Base-by-base conservation (phyloP, 2,888 invertebrate species). In the Drosophila nr. perissopoda region DNA sequence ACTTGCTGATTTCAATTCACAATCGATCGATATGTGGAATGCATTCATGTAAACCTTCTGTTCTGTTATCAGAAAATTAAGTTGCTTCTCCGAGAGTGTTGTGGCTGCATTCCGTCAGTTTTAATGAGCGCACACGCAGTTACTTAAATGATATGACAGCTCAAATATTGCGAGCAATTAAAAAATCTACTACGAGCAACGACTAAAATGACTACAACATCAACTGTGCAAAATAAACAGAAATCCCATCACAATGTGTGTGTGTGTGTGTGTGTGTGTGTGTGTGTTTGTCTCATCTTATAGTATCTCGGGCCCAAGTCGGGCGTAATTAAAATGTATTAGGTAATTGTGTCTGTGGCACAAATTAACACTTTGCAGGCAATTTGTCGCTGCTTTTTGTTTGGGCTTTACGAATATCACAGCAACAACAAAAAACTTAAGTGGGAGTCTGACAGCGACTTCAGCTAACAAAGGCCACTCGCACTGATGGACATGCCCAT, bases 301-400 rank as follows among this genome's bases (percentile, higher is more conserved):
- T 36, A 48, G 62, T 66, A 53, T 64, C 64, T 61, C 69, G 66
- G 48, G 67, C 58, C 66, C 73, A 77, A 80, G 70, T 76, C 74
- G 54, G 66, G 59, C 83, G 74, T 83, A 84, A 84, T 84, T 84
- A 84, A 85, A 85, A 85, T 85, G 84, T 85, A 87, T 85, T 85
- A 89, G 87, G 84, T 85, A 85, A 85, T 85, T 85, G 84, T 81
- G 89, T 89, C 84, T 85, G 87, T 81, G 84, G 84, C 89, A 89
- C 84, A 83, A 85, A 85, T 85, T 85, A 85, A 89, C 89, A 87
- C 89, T 73, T 81, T 75, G 67, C 69, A 83, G 71, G 73, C 89
- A 83, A 85, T 89, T 85, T 81, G 84, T 89, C 86, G 80, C 54
- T 66, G 58, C 51, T 42, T 69, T 86, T 83, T 64, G 57, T 58